Base-by-base conservation (phyloP, 2,113 vertebrate species). In the Halcyon senegalensis region DNA sequence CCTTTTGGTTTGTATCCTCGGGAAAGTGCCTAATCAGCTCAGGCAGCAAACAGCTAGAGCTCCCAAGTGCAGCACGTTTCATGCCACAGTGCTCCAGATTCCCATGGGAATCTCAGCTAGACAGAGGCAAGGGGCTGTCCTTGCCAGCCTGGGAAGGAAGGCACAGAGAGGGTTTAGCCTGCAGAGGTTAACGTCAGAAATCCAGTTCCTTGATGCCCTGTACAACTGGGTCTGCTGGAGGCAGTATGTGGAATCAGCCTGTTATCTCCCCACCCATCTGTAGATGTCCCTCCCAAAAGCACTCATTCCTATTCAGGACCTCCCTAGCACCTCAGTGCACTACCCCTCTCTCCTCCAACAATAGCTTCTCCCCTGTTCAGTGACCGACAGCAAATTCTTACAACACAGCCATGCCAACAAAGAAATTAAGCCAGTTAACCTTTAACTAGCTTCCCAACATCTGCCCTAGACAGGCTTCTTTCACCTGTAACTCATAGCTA, bases 361-460 rank as follows among this genome's bases (percentile, higher is more conserved):
- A 30, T 10, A 84, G 56, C 50, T 83, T 59, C 85, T 66, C 3
- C 3, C 48, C 83, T 46, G 70, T 58, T 37, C 64, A 46, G 33
- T 30, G 44, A 63, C 69, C 80, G 82, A 30, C 76, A 89, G 58
- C 80, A 84, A 94, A 79, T 87, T 90, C 83, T 82, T 27, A 62
- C 37, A 73, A 58, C 28, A 44, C 41, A 76, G 37, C 39, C 77
- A 58, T 24, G 41, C 58, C 59, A 72, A 67, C 13, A 33, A 73
- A 72, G 89, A 81, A 66, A 94, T 63, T 72, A 80, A 85, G 13
- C 31, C 8, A 0, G 81, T 94, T 96, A 94, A 94, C 50, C 27
- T 96, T 96, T 93, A 97, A 94, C 94, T 44, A 80, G 41, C 50
- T 94, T 46, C 30, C 77, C 70, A 62, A 23, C 68, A 81, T 33